Evolutionary conservation across 64 coral and sea anemone species (phyloP).

Genomic region (Astreopora myriophthalma): DNA sequence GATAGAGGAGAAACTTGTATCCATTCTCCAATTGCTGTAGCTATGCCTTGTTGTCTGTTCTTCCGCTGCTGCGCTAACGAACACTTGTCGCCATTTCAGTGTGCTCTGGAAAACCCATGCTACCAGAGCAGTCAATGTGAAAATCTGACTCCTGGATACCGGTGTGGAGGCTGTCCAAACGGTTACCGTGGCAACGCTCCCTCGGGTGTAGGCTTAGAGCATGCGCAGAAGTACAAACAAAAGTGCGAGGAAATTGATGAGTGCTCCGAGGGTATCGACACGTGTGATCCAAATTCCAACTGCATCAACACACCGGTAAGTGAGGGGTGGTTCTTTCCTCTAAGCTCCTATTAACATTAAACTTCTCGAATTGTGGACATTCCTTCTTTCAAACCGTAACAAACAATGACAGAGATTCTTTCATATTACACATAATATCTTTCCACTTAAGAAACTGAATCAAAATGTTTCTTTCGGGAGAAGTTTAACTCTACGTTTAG

Average conservation of each 20-base stretch:
- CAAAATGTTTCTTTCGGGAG: too few species aligned
- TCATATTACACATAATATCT: too few species aligned
- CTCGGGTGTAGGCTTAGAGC: constrained; percentile 81
- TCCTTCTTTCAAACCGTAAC: too few species aligned
- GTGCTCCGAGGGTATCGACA: constrained; percentile 75
- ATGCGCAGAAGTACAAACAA: constrained; percentile 84
- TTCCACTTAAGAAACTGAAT: too few species aligned
- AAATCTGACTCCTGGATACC: constrained; percentile 89
- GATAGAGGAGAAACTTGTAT: too few species aligned
- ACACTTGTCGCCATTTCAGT: constrained; percentile 23
- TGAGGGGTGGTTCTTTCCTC: neutral
- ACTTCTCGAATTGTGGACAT: too few species aligned
- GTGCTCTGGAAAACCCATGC: constrained; percentile 77
- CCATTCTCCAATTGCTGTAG: too few species aligned
- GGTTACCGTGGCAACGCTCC: constrained; percentile 95
- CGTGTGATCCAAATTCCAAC: constrained; percentile 87
- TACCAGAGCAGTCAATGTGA: constrained; percentile 67
- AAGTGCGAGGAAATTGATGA: constrained; percentile 91
- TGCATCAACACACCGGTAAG: constrained; percentile 92
- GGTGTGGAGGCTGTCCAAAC: constrained; percentile 88
- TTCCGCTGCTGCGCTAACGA: neutral
- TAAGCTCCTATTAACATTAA: too few species aligned
- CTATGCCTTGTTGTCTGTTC: too few species aligned
- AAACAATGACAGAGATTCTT: too few species aligned
- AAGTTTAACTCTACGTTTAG: too few species aligned